Evolutionary conservation across 2,113 vertebrate species (phyloP).

Genomic region (Artemisiospiza belli): DNA sequence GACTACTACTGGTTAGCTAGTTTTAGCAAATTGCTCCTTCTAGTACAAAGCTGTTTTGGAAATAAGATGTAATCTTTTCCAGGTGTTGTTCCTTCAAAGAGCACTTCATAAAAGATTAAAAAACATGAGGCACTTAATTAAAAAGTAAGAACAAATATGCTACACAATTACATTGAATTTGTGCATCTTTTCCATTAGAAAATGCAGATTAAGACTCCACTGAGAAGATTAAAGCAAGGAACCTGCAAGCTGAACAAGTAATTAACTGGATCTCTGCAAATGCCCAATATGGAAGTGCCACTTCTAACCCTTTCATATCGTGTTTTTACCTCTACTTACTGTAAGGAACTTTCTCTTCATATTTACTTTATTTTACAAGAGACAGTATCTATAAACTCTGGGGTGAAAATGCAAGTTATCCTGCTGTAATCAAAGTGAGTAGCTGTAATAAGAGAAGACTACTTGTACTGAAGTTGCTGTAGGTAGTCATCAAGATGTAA

Average conservation of each 20-base stretch:
- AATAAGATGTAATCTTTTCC: neutral
- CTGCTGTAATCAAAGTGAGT: neutral
- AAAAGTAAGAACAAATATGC: neutral
- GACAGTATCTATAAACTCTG: neutral
- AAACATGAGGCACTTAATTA: neutral
- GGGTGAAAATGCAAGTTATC: neutral
- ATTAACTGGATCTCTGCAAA: neutral
- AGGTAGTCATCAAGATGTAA: neutral
- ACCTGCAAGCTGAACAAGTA: neutral
- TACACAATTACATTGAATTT: neutral
- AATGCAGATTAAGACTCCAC: neutral
- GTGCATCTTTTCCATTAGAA: neutral
- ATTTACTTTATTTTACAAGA: neutral
- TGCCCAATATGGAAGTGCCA: neutral
- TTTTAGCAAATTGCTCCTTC: neutral
- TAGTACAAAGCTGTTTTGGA: neutral
- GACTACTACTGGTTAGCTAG: neutral
- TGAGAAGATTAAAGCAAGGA: slow-evolving; percentile 2
- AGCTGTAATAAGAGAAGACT: neutral
- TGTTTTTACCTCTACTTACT: neutral
- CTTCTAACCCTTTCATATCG: neutral
- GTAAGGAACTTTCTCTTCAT: neutral
- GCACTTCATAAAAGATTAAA: neutral
- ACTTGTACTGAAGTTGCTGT: neutral
- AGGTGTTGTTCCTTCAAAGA: neutral